Conservation (phyloP, 92 coral and sea anemone species). For the Plumapathes pennacea region DNA sequence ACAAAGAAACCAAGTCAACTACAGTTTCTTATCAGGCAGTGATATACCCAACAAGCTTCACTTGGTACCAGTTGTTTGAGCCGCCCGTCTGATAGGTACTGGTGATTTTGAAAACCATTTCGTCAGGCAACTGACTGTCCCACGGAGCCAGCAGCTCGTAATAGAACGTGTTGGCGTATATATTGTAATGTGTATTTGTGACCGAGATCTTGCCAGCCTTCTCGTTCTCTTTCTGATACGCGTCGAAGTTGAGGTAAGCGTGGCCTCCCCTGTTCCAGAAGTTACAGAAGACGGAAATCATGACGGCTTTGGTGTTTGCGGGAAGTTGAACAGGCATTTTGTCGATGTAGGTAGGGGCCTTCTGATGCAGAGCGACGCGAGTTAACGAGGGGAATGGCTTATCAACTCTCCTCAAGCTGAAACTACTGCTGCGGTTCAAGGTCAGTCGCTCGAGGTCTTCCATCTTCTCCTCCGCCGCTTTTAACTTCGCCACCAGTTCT, state of each 20-base stretch:
- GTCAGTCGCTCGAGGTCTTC: too few species aligned
- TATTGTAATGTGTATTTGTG: conserved; percentile 29
- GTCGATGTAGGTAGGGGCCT: conserved; percentile 59
- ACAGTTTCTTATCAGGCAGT: conserved; percentile 40
- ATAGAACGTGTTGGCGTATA: conserved; percentile 53
- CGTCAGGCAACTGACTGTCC: conserved; percentile 33
- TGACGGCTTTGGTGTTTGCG: conserved; percentile 52
- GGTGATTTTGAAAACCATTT: conserved; percentile 22
- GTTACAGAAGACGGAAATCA: conserved; percentile 54
- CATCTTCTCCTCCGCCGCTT: conserved; percentile 17
- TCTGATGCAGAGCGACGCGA: conserved; percentile 37
- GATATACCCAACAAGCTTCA: conserved; percentile 33
- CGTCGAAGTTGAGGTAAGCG: conserved; percentile 40
- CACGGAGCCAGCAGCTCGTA: conserved; percentile 60
- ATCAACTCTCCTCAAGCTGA: conserved; percentile 47
- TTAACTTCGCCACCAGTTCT: conserved; percentile 8
- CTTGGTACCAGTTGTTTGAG: conserved; percentile 46
- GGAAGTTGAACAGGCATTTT: conserved; percentile 50
- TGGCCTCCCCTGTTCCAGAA: conserved; percentile 54
- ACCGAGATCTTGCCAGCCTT: conserved; percentile 43
- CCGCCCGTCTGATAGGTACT: conserved; percentile 50
- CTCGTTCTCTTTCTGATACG: conserved; percentile 50
- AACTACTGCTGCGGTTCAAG: too few species aligned
- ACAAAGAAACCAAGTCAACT: too few species aligned
- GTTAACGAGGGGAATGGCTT: conserved; percentile 21